phyloP scores from a whole-genome alignment of 2,797 vertebrate genomes.

The Amblyopsis hoosieri region DNA sequence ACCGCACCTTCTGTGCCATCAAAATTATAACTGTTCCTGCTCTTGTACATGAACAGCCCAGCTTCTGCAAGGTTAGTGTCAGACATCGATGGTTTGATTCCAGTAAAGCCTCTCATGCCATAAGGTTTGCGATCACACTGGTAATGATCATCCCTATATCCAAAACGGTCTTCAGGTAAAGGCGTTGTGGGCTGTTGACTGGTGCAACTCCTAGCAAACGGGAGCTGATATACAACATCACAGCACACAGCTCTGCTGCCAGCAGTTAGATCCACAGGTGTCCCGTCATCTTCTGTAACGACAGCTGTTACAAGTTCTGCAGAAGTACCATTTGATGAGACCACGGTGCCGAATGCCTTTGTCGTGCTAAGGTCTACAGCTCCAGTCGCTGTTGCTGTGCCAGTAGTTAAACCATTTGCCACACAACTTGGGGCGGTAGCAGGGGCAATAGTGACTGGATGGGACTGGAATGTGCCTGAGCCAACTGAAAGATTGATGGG shows the following conservation, averaged over 20 bases:
- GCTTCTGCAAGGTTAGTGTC: slow-evolving; percentile 97
- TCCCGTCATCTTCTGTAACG: slow-evolving; percentile 90
- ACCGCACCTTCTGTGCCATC: slow-evolving; percentile 92
- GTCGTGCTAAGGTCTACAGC: slow-evolving; percentile 93
- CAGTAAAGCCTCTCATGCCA: slow-evolving; percentile 87
- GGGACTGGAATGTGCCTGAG: slow-evolving; percentile 74
- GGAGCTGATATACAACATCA: slow-evolving; percentile 94
- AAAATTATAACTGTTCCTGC: slow-evolving; percentile 97
- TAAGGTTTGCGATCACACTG: slow-evolving; percentile 89
- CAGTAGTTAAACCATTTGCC: slow-evolving; percentile 84
- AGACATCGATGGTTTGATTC: slow-evolving; percentile 98
- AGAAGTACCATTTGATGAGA: slow-evolving; percentile 83
- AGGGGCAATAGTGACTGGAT: slow-evolving; percentile 80
- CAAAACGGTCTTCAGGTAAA: slow-evolving; percentile 95
- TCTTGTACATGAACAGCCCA: slow-evolving; percentile 95
- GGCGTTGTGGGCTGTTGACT: slow-evolving; percentile 87
- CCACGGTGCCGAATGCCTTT: slow-evolving; percentile 89
- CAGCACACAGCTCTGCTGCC: slow-evolving; percentile 94
- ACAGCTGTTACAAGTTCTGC: slow-evolving; percentile 86
- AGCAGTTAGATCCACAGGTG: slow-evolving; percentile 95
- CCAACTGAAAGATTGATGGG: slow-evolving; percentile 93
- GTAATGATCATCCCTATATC: slow-evolving; percentile 97
- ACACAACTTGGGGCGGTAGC: slow-evolving; percentile 74
- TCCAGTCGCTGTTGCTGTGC: slow-evolving; percentile 76
- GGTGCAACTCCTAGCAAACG: slow-evolving; percentile 92